phyloP scores from a whole-genome alignment of 2,888 invertebrate species.

The Busseola fusca region DNA sequence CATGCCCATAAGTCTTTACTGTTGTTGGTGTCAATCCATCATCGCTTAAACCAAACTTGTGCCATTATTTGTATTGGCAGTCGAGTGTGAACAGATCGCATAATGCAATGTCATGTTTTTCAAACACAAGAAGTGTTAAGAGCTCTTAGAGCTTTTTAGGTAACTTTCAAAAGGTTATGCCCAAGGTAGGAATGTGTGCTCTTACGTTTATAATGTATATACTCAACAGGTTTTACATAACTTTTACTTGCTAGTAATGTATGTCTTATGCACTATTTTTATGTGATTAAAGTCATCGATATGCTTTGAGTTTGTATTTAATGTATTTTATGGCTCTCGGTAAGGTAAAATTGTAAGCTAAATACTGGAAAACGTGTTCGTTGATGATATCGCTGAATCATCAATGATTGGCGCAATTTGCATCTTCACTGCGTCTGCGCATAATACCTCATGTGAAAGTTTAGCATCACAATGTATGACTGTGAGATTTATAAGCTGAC shows the following conservation, averaged over 20 bases:
- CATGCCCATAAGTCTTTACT: conserved; percentile 8
- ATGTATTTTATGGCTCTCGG: conserved; percentile 15
- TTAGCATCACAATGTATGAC: conserved; percentile 48
- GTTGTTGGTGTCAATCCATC: conserved; percentile 6
- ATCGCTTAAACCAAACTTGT: conserved; percentile 17
- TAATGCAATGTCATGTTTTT: conserved; percentile 55
- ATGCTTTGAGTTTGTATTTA: conserved; percentile 20
- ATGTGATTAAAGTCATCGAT: conserved; percentile 25
- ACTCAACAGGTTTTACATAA: conserved; percentile 29
- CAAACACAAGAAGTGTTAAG: conserved; percentile 20
- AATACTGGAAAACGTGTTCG: conserved; percentile 12
- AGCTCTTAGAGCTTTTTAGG: conserved; percentile 27
- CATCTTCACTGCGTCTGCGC: conserved; percentile 53
- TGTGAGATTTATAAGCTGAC: conserved; percentile 58
- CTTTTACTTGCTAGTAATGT: conserved; percentile 32
- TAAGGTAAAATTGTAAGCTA: conserved; percentile 26
- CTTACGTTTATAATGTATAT: conserved; percentile 9
- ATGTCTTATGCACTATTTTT: conserved; percentile 16
- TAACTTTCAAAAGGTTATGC: conserved; percentile 34
- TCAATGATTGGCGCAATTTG: conserved; percentile 60
- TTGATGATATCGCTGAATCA: conserved; percentile 56
- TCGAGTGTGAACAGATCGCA: conserved; percentile 50
- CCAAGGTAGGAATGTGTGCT: conserved; percentile 33
- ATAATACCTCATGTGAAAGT: conserved; percentile 57
- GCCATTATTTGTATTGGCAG: conserved; percentile 61